Evolutionary conservation across 2,797 vertebrate species (phyloP).

Genomic region (Oryzias dopingdopingensis): DNA sequence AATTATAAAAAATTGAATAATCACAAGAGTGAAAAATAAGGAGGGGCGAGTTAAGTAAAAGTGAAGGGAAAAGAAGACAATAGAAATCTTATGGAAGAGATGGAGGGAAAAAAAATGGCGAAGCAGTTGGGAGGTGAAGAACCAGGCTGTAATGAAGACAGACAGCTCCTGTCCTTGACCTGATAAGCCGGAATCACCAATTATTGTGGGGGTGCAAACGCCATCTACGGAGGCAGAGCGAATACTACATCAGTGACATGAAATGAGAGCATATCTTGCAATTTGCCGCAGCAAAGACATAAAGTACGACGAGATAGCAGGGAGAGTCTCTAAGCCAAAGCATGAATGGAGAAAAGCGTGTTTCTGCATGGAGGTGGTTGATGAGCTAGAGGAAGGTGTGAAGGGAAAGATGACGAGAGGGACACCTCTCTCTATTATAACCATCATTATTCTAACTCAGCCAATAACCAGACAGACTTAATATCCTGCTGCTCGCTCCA

Average conservation of each 20-base stretch:
- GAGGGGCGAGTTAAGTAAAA: constrained; percentile 62
- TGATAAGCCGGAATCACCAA: constrained; percentile 60
- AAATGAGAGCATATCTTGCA: constrained; percentile 44
- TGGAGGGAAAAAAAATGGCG: constrained; percentile 35
- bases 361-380: constrained; percentile 34
- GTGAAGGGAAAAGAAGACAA: constrained; percentile 54
- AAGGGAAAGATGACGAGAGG: constrained; percentile 50
- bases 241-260: constrained; percentile 47
- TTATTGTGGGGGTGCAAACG: constrained; percentile 29
- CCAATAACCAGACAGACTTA: constrained; percentile 69
- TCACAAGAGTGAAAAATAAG: constrained; percentile 56
- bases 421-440: constrained; percentile 53
- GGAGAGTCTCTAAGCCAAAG: constrained; percentile 43
- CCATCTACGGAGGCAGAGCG: constrained; percentile 59
- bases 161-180: constrained; percentile 58
- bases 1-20: constrained; percentile 74
- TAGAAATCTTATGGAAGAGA: constrained; percentile 47
- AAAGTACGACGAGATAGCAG: constrained; percentile 31
- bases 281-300: constrained; percentile 13
- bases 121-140: constrained; percentile 35
- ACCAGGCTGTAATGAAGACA: constrained; percentile 70
- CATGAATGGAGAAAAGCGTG: constrained; percentile 18
- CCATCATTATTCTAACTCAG: constrained; percentile 53
- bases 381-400: constrained; percentile 53
- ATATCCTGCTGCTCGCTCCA: constrained; percentile 63